Evolutionary conservation across 2,888 invertebrate species (phyloP), one percentile per base, ranked within the genome.

Genomic region (Tipula unca): DNA sequence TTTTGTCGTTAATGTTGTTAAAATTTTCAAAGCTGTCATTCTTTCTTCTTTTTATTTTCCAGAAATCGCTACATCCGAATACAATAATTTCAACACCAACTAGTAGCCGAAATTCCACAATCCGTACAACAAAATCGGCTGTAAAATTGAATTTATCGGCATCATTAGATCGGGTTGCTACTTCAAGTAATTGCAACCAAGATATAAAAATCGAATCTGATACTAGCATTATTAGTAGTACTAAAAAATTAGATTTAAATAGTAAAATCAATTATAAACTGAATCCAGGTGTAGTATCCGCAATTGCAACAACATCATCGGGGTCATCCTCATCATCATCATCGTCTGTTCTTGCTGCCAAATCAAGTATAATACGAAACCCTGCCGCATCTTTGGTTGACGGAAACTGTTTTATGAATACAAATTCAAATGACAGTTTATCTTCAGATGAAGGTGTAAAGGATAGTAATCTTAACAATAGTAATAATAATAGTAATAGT

Each of bases 111-210:
- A 25, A 48, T 85, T 6, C 42, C 0, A 84, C 84, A 36, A 84
- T 84, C 8, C 84, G 84, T 13, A 84, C 85, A 48, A 48, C 42
- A 29, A 91, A 90, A 88, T 90, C 91, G 88, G 89, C 89, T 88
- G 90, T 90, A 88, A 91, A 91, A 89, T 88, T 90, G 42, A 91
- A 91, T 88, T 88, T 91, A 87, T 88, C 89, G 87, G 88, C 89
- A 85, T 87, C 89, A 85, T 87, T 91, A 87, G 88, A 87, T 84
- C 84, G 86, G 17, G n/a, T 54, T 20, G 84, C 32, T 20, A 39
- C 6, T 29, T 54, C 42, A 29, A 29, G 14, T 29, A 25, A 13
- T 25, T 25, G 25, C 69, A 69, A 13, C 13, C 69, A 69, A 25
- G 69, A 69, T 69, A 29, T 48, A 29, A 85, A 85, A 36, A 39